Base-by-base conservation (phyloP, 2,888 invertebrate genomes). In the Brassicogethes aeneus region DNA sequence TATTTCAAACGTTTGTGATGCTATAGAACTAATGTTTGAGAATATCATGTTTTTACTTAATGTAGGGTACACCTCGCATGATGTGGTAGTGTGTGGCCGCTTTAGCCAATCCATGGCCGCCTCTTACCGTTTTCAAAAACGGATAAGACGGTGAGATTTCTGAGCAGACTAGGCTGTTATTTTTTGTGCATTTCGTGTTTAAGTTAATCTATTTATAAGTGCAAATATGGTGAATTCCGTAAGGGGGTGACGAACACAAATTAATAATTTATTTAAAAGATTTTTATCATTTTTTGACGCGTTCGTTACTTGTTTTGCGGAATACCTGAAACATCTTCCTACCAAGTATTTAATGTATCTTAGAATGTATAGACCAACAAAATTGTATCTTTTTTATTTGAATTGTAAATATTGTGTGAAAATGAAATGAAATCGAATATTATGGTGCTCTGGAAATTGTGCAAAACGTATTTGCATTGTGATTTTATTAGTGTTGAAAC, bases 391-490 rank as follows among this genome's bases (percentile, higher is more conserved):
- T 52, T 47, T 44, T 46, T 44, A 36, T 42, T 45, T 46, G 45
- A 45, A 46, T 42, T 57, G 52, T 57, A 52, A 45, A 55, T 51
- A 56, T 43, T 17, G 42, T 45, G 39, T 51, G n/a, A n/a, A n/a
- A 45, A 54, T 54, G 54, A 55, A 56, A 51, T 49, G 52, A 51
- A 55, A 61, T 56, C 59, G 61, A 65, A 66, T 61, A 58, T 58
- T 58, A 62, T 65, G 68, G 68, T 68, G 68, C 68, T 67, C 66
- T 65, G 64, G 64, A 59, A 57, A 57, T 57, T 56, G 53, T 49
- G 51, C 52, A 50, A n/a, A 51, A 52, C 45, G 48, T 47, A 51
- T 56, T 61, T 62, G 58, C 59, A 66, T 62, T 67, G 67, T 67
- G 67, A 67, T 67, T 59, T 55, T 57, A 54, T 54, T 56, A 56